Evolutionary conservation across 1,140 invertebrate genomes (phyloP), one percentile per base, ranked within the genome.

Genomic region (Ceratoteleas bidentatus): DNA sequence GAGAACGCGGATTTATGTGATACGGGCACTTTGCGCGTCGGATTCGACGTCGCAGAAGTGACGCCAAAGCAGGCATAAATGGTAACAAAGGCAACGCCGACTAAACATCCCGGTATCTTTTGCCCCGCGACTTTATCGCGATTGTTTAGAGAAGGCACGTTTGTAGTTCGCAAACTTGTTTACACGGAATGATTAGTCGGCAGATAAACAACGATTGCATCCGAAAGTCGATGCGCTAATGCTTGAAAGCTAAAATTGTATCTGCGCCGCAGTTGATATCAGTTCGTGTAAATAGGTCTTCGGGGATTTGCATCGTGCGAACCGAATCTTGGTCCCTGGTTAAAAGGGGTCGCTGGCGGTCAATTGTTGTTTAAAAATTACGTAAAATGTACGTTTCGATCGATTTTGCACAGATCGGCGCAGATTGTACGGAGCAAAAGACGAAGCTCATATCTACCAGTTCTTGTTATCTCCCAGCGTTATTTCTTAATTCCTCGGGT

Each of bases 171-270:
- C 9, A 75, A 70, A 75, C 70, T 81, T 75, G 78, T 81, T 81
- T 81, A 81, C 69, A 70, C 65, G 70, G 34, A 69, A 69, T 75
- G 78, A 81, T 81, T 81, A 75, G 70, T 75, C 70, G 14, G 13
- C n/a, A 40, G 78, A 81, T 81, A 81, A 75, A 81, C 70, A 81
- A 75, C 53, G 78, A 81, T 81, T 58, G 14, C 33, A 81, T 75
- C 70, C 16, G 47, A 81, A 81, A 81, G 78, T 74, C 78, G 58
- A 75, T 81, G 68, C 65, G 53, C 52, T 81, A 75, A 75, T 75
- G 65, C 64, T 74, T 81, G 50, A 81, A 81, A 73, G 77, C 77
- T 69, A 43, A 62, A 74, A 80, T 66, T 58, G 69, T 80, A 74
- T 74, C 69, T 54, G 52, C 62, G 40, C 53, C 54, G 32, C 38